These are phyloP conservation scores for Paguma larvata DNA, from an alignment of 2,797 vertebrate genomes.

Conservation along the genomic window DNA sequence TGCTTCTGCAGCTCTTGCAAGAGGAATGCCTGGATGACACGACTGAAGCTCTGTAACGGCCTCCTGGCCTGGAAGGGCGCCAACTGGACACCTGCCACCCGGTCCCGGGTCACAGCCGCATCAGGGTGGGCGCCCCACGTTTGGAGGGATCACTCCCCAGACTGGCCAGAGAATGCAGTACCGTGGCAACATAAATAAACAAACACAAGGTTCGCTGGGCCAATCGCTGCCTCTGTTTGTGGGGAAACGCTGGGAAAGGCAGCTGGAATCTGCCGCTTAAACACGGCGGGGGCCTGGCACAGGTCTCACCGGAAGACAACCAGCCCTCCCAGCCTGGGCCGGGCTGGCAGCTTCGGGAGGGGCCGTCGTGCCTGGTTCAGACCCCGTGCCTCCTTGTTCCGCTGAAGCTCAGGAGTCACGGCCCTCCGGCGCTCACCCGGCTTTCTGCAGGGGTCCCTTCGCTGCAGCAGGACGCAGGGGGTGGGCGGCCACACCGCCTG, in stretches of 20 bases:
- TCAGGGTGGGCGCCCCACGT: neutral
- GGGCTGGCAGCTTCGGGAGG: neutral
- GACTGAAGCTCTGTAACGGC: neutral
- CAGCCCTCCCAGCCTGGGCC: neutral
- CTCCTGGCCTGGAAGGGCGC: fast-evolving
- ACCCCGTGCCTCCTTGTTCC: neutral
- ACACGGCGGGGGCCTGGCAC: neutral
- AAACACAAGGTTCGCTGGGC: neutral
- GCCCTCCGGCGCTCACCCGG: neutral
- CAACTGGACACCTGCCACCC: neutral
- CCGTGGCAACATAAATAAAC: too few relatives aligned
- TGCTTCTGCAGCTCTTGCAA: neutral
- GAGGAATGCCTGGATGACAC: neutral
- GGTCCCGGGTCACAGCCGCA: neutral
- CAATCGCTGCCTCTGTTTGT: neutral
- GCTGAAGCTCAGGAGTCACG: too few relatives aligned
- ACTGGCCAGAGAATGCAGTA: too few relatives aligned
- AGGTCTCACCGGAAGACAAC: neutral
- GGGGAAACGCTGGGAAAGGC: neutral
- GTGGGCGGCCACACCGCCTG: neutral
- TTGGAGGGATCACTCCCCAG: neutral
- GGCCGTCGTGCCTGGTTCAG: neutral
- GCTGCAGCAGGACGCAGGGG: neutral
- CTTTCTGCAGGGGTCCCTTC: neutral
- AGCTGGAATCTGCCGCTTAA: neutral